Evolutionary conservation across 2,888 invertebrate species (phyloP), one percentile per base, ranked within the genome.

Genomic region (Hirtodrosophila cameraria): DNA sequence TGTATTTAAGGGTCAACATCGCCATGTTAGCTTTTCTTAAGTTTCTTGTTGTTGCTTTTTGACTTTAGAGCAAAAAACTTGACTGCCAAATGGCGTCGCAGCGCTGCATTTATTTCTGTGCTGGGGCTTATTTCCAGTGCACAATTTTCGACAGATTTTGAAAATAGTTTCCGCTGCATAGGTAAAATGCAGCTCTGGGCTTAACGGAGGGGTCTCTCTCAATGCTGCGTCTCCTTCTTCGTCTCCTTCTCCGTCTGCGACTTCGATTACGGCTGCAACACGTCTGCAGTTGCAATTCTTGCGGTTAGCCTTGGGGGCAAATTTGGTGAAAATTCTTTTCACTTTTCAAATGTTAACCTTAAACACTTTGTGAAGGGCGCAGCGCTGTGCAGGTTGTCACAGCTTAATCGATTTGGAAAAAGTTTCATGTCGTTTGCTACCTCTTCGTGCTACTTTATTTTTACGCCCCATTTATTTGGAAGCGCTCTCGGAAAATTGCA

Each of bases 341-440:
- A 84, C 78, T 83, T 79, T 80, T 60, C 61, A 74, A 74, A 65
- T 42, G 78, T 52, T 81, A 83, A 83, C 84, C 78, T 79, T 74
- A 74, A 75, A 81, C 68, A 69, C 49, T 62, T 57, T 62, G 45
- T 55, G 60, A 80, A 61, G 71, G 63, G 52, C 63, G 52, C 31
- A 25, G 59, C 35, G 46, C 25, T 41, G 31, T 41, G 43, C 30
- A 57, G 45, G 35, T 71, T 81, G 85, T 81, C 80, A 79, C 68
- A 84, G 85, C 85, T 79, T 79, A 79, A 85, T 81, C 81, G 80
- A 76, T 85, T 82, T 82, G 68, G 55, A 76, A 77, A 81, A 85
- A 82, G 69, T 79, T 85, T 64, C 70, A 61, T 72, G 73, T 74
- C 74, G 58, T 52, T 58, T 63, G 50, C 69, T 30, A 57, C 49